A percentile compares a stretch with the other conserved stretches of the same genome.
phyloP scores from a whole-genome alignment of 2,888 invertebrate genomes.

The Bombylius discolor region DNA sequence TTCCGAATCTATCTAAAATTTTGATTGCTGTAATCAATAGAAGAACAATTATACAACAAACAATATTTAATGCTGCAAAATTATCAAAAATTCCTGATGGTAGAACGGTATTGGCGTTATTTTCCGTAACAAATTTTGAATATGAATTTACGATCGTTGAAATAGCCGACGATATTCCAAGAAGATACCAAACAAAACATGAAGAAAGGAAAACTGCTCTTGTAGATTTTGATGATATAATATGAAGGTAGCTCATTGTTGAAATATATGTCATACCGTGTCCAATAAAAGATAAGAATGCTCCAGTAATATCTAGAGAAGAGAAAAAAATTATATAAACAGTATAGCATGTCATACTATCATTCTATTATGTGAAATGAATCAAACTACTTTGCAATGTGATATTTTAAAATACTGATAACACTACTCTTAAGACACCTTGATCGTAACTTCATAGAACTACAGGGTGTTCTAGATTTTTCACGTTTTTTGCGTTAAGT shows the following conservation, averaged over 20 bases:
- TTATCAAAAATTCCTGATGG: not conserved
- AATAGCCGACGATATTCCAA: slow-evolving; percentile 26
- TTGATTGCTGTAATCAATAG: slow-evolving; percentile 22
- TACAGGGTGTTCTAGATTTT: too few relatives aligned
- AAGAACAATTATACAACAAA: not conserved
- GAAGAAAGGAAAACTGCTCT: slow-evolving; percentile 24
- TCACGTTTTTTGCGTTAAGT: too few relatives aligned
- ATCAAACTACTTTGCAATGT: too few relatives aligned
- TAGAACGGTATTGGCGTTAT: not conserved
- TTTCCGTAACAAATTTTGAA: not conserved
- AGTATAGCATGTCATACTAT: too few relatives aligned
- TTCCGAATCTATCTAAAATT: slow-evolving; percentile 23
- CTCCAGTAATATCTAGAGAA: slow-evolving; percentile 25
- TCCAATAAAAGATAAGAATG: slow-evolving; percentile 28
- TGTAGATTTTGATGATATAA: slow-evolving; percentile 23
- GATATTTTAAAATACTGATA: too few relatives aligned
- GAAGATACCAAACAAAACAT: slow-evolving; percentile 25
- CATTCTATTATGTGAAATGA: too few relatives aligned
- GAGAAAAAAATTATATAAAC: too few relatives aligned
- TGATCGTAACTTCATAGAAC: too few relatives aligned
- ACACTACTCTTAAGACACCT: too few relatives aligned
- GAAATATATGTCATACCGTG: slow-evolving; percentile 28
- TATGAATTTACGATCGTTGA: slow-evolving; percentile 14
- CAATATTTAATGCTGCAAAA: not conserved
- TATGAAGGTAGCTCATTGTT: slow-evolving; percentile 25